Evolutionary conservation across 1,140 invertebrate species (phyloP).

Genomic region (Sminthurides bifidus): DNA sequence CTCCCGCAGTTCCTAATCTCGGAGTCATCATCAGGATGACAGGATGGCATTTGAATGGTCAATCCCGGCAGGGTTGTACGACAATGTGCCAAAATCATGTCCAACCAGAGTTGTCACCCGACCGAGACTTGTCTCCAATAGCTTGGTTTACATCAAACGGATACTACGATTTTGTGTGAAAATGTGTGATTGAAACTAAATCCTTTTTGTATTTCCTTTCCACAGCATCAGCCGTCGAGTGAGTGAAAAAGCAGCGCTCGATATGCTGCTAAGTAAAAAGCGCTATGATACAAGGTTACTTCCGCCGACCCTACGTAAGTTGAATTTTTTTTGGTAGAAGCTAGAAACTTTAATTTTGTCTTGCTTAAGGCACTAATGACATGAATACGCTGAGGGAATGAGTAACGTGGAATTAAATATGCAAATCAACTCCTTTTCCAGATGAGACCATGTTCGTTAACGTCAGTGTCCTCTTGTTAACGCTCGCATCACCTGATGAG

Average conservation of each 20-base stretch:
- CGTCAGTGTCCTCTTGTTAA: constrained; percentile 80
- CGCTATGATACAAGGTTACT: constrained; percentile 35
- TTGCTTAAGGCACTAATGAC: no score
- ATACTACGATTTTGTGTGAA: neutral
- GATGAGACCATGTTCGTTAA: constrained; percentile 80
- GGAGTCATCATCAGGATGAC: no score
- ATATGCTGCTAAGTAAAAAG: constrained; percentile 33
- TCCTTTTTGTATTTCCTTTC: constrained; percentile 9
- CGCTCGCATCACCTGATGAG: constrained; percentile 85
- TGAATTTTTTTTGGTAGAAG: neutral
- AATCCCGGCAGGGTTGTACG: no score
- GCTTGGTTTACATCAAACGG: no score
- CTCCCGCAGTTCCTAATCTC: no score
- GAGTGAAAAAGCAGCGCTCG: constrained; percentile 35
- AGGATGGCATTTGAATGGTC: no score
- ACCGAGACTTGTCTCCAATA: no score
- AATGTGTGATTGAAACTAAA: neutral
- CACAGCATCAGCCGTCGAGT: constrained; percentile 32
- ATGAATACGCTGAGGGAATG: no score
- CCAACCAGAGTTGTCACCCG: no score
- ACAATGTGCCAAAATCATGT: no score
- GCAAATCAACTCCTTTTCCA: constrained; percentile 36
- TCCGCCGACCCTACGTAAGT: constrained; percentile 32
- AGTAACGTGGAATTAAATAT: neutral
- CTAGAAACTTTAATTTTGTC: neutral